Base-by-base conservation (phyloP, 1,140 invertebrate species). In the Phymorhynchus buccinoides region DNA sequence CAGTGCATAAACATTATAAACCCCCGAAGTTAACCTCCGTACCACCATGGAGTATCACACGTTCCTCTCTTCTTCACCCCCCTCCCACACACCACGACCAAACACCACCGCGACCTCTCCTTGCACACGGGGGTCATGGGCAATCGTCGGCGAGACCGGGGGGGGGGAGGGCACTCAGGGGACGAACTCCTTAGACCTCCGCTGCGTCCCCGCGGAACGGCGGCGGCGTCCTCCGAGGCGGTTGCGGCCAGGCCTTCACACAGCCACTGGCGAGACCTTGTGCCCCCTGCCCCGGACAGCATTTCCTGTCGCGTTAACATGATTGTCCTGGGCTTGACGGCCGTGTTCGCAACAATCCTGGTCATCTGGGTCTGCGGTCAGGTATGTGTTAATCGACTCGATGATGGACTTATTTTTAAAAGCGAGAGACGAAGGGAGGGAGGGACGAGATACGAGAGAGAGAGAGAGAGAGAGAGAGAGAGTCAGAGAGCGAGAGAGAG, bases 261-360 rank as follows among this genome's bases (percentile, higher is more conserved):
- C 35, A 32, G 30, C 68, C 68, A 37, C 68, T 71, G 68, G 68
- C 68, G 68, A 7, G 68, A 35, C 68, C 68, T 71, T 32, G 68
- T 35, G 7, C 68, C 68, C 1, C 7, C 27, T 0, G 30, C 68
- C 30, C 14, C 68, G 30, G 68, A 32, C 68, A 71, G 68, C 68
- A 71, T 32, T 27, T 6, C 30, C 7, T 71, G 30, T 71, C 68
- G 68, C 30, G 68, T 35, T 12, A 35, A 71, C 68, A 71, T 71
- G 68, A 32, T 71, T 2, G 14, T 62, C 18, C 56, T 62, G 56
- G 56, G 14, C 12, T 27, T 62, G 30, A 71, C 35, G 4, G 68
- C 68, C 9, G 30, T 71, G 30, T 35, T 37, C 30, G 68, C 30
- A 9, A 71, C 32, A n/a, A 37, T 71, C 68, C 30, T 71, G 30